These are phyloP conservation scores for Gastrophryne carolinensis DNA, from an alignment of 2,797 vertebrate species.

Conservation along the genomic window DNA sequence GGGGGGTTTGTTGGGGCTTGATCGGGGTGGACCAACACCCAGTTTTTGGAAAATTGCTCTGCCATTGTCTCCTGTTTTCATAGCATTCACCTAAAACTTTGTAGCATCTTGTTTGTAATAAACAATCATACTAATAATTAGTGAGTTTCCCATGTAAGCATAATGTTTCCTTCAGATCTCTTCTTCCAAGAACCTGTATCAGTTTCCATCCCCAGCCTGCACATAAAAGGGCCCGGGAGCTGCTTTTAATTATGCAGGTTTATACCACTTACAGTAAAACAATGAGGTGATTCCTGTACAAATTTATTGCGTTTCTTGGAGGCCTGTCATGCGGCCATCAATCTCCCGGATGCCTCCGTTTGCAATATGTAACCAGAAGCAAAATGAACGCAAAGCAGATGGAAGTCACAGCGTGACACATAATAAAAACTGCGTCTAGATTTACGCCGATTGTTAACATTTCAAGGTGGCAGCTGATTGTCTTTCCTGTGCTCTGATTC, in stretches of 20 bases:
- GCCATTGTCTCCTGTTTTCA: too few species aligned
- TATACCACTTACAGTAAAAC: conserved; percentile 39
- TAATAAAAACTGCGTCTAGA: conserved; percentile 31
- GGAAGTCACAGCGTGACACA: conserved; percentile 40
- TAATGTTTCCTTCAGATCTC: not conserved
- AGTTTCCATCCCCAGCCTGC: not conserved
- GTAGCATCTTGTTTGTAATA: too few species aligned
- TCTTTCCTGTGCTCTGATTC: conserved; percentile 33
- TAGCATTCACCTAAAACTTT: too few species aligned
- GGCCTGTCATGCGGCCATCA: conserved; percentile 7
- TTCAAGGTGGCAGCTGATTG: conserved; percentile 40
- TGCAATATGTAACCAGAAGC: conserved; percentile 36
- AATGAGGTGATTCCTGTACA: conserved; percentile 7
- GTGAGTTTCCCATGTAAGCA: not conserved
- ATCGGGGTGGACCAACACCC: too few species aligned
- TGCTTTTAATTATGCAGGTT: conserved; percentile 33
- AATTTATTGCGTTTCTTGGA: conserved; percentile 39
- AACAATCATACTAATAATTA: too few species aligned
- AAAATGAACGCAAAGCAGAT: conserved; percentile 36
- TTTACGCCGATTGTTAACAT: conserved; percentile 41
- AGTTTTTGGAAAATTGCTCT: too few species aligned
- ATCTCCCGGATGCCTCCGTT: conserved; percentile 20
- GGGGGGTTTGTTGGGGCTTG: too few species aligned
- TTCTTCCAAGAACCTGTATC: not conserved
- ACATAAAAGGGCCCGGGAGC: conserved; percentile 23